These are phyloP conservation scores for Cryptotermes secundus DNA, from an alignment of 1,140 invertebrate genomes.

Conservation along the genomic window DNA sequence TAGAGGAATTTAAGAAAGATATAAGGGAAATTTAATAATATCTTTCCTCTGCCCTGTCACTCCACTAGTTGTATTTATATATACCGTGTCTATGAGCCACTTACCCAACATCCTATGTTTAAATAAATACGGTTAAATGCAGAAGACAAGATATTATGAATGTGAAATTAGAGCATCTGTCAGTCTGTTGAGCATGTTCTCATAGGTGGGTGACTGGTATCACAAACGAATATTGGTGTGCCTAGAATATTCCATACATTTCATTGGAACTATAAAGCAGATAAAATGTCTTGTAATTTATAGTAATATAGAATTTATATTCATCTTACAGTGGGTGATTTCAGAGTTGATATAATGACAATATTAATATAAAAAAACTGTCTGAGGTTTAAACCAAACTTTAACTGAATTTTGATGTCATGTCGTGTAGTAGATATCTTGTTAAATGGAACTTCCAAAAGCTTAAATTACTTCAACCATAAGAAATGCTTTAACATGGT, in stretches of 20 bases:
- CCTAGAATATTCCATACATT: conserved; percentile 4
- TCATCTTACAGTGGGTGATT: neutral
- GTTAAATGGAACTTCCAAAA: neutral
- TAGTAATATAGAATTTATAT: conserved; percentile 18
- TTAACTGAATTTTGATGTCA: neutral
- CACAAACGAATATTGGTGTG: conserved; percentile 10
- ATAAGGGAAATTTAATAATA: neutral
- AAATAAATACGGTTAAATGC: conserved; percentile 2
- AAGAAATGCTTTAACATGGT: too few species aligned
- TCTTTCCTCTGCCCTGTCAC: neutral
- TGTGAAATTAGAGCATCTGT: neutral
- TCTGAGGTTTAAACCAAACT: neutral
- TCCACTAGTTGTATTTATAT: neutral
- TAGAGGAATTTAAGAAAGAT: neutral
- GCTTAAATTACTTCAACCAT: too few species aligned
- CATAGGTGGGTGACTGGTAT: neutral
- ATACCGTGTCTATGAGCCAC: neutral
- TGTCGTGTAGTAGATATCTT: neutral
- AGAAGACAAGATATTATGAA: neutral
- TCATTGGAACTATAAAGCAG: neutral
- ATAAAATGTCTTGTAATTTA: neutral
- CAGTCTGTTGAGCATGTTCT: neutral
- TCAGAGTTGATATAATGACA: neutral
- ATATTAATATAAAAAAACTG: neutral
- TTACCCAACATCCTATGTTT: neutral